phyloP scores from a whole-genome alignment of 2,888 invertebrate species.

The Acleris emargana region DNA sequence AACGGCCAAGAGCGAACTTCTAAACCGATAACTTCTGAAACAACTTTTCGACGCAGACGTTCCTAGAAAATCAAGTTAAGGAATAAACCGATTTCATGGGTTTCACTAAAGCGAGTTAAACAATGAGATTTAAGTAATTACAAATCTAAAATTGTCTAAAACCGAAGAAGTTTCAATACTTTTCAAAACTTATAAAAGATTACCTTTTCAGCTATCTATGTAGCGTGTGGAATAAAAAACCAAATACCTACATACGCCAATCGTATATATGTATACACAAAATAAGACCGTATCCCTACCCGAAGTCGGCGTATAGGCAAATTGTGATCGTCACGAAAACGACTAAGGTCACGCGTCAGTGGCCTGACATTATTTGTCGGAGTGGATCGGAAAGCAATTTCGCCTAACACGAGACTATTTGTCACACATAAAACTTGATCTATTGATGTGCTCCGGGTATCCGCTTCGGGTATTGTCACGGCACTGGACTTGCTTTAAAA shows the following conservation, averaged over 20 bases:
- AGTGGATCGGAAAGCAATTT: slow-evolving; percentile 81
- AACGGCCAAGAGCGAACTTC: slow-evolving; percentile 9
- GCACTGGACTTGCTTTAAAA: slow-evolving; percentile 37
- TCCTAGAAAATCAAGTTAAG: background rate
- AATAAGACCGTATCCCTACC: slow-evolving; percentile 55
- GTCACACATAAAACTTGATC: slow-evolving; percentile 81
- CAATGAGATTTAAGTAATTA: too few relatives aligned
- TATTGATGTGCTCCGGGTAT: slow-evolving; percentile 63
- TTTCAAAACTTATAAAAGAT: slow-evolving; percentile 42
- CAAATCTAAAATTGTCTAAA: too few relatives aligned
- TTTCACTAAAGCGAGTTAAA: too few relatives aligned
- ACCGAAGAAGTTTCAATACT: slow-evolving; percentile 10
- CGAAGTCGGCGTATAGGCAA: slow-evolving; percentile 62
- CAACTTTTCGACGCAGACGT: background rate
- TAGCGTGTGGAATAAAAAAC: slow-evolving; percentile 54
- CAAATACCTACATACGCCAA: slow-evolving; percentile 57
- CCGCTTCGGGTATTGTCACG: slow-evolving; percentile 51
- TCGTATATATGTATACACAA: slow-evolving; percentile 66
- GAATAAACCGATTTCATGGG: background rate
- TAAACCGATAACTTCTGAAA: slow-evolving; percentile 8
- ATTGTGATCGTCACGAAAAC: slow-evolving; percentile 73
- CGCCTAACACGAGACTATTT: slow-evolving; percentile 79
- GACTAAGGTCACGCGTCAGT: slow-evolving; percentile 74
- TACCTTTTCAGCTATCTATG: slow-evolving; percentile 52
- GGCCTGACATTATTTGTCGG: slow-evolving; percentile 78